phyloP scores from a whole-genome alignment of 2,113 vertebrate species.

The Leptocoma aspasia region DNA sequence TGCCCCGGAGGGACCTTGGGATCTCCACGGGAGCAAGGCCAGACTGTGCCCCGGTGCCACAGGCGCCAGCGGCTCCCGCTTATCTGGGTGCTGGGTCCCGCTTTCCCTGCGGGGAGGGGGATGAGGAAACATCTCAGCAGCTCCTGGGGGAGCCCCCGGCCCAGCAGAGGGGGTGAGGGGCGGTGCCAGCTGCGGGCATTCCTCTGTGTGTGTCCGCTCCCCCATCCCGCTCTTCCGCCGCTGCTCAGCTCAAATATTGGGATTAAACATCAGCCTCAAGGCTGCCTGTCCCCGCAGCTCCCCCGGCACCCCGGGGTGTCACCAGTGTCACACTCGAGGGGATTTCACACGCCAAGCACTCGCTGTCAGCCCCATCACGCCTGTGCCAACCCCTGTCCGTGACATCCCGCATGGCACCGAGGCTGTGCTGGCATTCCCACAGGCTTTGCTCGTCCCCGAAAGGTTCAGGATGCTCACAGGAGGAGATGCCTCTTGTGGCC shows the following conservation, averaged over 20 bases:
- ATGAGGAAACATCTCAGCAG: not conserved
- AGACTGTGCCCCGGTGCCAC: not conserved
- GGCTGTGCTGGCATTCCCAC: rapidly evolving
- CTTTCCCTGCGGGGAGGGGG: not conserved
- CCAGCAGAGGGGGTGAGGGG: rapidly evolving
- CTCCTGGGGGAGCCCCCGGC: not conserved
- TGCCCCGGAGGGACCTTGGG: not conserved
- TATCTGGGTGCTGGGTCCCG: not conserved
- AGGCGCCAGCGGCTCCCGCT: not conserved
- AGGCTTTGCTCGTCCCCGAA: rapidly evolving
- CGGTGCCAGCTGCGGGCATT: not conserved
- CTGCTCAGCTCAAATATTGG: not conserved
- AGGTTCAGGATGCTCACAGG: rapidly evolving
- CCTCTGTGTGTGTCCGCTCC: rapidly evolving
- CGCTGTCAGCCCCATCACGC: not conserved
- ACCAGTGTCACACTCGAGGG: not conserved
- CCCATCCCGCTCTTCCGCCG: rapidly evolving
- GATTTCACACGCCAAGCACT: not conserved
- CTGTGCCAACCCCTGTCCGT: too few relatives aligned
- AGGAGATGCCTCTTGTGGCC: not conserved
- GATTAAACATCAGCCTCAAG: not conserved
- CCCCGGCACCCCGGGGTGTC: not conserved
- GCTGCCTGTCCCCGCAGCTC: not conserved
- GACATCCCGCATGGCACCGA: too few relatives aligned
- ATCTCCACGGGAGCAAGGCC: not conserved